Conservation (phyloP, 2,888 invertebrate genomes). For the Stenoptilia bipunctidactyla region DNA sequence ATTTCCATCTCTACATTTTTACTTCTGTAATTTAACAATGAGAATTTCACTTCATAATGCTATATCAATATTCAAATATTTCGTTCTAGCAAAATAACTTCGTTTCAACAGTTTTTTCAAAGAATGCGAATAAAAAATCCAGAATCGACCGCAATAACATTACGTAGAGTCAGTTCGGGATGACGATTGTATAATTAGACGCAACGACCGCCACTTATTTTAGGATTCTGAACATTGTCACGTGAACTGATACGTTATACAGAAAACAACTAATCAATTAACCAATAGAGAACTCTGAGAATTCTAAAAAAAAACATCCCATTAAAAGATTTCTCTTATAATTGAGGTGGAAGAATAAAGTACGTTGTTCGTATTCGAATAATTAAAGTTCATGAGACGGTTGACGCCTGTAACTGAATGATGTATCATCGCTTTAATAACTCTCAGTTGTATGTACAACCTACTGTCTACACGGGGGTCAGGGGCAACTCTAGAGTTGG, state of each 20-base stretch:
- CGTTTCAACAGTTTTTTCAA: background rate
- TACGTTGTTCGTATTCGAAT: background rate
- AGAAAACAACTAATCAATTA: background rate
- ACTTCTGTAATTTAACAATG: too few species aligned
- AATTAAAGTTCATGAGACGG: background rate
- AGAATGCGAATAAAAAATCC: background rate
- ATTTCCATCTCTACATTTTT: too few species aligned
- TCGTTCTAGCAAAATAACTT: slow-evolving; percentile 9
- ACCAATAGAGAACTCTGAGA: background rate
- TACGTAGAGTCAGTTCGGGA: slow-evolving; percentile 19
- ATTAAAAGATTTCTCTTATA: background rate
- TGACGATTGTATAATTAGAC: slow-evolving; percentile 50
- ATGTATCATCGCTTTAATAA: background rate
- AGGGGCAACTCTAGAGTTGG: background rate
- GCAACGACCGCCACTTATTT: slow-evolving; percentile 51
- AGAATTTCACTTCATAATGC: too few species aligned
- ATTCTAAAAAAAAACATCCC: background rate
- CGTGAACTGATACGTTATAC: slow-evolving; percentile 36
- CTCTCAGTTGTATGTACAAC: background rate
- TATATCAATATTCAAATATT: too few species aligned
- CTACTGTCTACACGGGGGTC: background rate
- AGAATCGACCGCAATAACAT: background rate
- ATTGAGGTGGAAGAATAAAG: background rate
- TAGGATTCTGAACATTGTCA: slow-evolving; percentile 49
- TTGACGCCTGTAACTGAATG: background rate